Evolutionary conservation across 2,888 invertebrate genomes (phyloP).

Genomic region (Caenorhabditis sp.): DNA sequence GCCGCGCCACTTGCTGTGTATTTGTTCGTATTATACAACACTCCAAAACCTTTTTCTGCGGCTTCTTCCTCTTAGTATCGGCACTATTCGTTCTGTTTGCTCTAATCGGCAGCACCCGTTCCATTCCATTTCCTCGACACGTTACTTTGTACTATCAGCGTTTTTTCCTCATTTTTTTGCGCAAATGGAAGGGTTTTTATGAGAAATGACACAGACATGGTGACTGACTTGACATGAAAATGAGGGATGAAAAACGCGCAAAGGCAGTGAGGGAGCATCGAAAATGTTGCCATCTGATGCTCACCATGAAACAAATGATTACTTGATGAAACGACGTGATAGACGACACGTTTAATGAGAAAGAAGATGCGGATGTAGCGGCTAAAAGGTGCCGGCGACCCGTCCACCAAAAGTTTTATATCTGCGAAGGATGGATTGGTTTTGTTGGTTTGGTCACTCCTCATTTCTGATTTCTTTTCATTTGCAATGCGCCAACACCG

Average conservation of each 20-base stretch:
- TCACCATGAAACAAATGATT: constrained; percentile 52
- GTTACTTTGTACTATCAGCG: neutral
- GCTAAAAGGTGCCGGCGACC: neutral
- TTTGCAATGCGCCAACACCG: neutral
- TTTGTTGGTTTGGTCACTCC: neutral
- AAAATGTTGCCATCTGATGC: constrained; percentile 28
- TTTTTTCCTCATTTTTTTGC: neutral
- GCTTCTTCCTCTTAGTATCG: constrained; percentile 5
- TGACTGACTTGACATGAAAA: neutral
- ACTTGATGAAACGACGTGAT: constrained; percentile 59
- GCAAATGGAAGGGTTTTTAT: neutral
- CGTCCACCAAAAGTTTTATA: too few relatives aligned
- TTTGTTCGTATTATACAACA: constrained; percentile 44
- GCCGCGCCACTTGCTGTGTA: constrained; percentile 21
- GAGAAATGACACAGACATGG: neutral
- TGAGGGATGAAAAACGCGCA: neutral
- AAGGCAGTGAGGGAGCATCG: constrained; percentile 9
- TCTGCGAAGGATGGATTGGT: neutral
- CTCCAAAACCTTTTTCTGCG: constrained; percentile 17
- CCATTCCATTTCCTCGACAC: neutral
- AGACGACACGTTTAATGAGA: constrained; percentile 32
- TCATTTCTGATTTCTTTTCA: constrained; percentile 12
- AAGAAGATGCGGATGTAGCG: constrained; percentile 33
- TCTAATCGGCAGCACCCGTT: neutral
- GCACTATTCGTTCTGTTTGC: constrained; percentile 5